phyloP scores from a whole-genome alignment of 2,113 vertebrate species.

The Ploceus nigricollis region DNA sequence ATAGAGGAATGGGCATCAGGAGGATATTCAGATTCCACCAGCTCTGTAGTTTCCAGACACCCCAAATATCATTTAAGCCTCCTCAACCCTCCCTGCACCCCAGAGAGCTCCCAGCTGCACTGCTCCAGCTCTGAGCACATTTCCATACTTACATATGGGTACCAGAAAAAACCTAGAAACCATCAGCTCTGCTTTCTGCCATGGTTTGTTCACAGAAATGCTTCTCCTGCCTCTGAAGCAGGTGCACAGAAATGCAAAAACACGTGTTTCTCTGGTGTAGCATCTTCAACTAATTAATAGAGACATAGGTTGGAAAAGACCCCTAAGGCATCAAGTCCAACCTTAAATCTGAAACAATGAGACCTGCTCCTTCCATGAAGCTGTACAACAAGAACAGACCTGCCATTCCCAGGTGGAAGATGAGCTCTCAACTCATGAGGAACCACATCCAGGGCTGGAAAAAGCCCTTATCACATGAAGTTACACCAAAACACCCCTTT shows the following conservation, averaged over 20 bases:
- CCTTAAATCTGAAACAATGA: background rate
- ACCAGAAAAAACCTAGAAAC: background rate
- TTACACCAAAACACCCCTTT: background rate
- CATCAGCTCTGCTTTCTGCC: background rate
- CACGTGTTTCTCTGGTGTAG: rapidly evolving
- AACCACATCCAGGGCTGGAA: background rate
- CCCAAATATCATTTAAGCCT: background rate
- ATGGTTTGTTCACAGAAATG: background rate
- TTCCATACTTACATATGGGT: rapidly evolving
- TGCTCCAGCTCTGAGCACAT: background rate
- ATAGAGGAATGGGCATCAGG: background rate
- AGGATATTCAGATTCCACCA: background rate
- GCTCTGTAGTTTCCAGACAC: background rate
- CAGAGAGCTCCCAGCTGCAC: background rate
- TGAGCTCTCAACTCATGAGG: background rate
- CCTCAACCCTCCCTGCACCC: background rate
- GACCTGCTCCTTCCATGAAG: background rate
- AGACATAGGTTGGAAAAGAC: background rate
- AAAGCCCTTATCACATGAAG: background rate
- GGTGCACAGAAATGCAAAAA: background rate
- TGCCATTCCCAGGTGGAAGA: background rate
- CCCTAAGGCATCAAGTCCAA: background rate
- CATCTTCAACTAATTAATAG: background rate
- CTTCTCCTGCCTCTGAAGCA: background rate
- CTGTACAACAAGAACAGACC: no score